Evolutionary conservation across 2,113 vertebrate genomes (phyloP).

Genomic region (Myotis lucifugus): DNA sequence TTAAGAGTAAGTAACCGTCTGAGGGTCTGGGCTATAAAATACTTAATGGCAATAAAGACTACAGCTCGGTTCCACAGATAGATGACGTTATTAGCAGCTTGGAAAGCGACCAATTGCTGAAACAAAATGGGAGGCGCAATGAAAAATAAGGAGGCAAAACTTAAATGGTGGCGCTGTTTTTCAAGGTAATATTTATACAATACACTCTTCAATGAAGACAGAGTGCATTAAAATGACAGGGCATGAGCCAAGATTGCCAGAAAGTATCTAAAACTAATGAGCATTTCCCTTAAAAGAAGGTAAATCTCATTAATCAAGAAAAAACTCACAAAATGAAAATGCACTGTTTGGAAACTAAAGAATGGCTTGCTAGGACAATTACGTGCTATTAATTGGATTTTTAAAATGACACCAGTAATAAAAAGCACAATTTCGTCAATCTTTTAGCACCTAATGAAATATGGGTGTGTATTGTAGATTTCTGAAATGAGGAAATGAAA

Average conservation of each 20-base stretch:
- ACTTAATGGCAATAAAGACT: slow-evolving; percentile 81
- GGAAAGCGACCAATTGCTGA: slow-evolving; percentile 70
- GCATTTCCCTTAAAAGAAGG: slow-evolving; percentile 5
- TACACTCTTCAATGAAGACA: slow-evolving; percentile 52
- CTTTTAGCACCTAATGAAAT: not conserved
- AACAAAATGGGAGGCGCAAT: slow-evolving; percentile 56
- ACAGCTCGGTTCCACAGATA: slow-evolving; percentile 45
- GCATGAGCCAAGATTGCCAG: slow-evolving; percentile 61
- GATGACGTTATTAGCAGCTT: slow-evolving; percentile 64
- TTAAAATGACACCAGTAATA: slow-evolving; percentile 38
- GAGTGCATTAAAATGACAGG: slow-evolving; percentile 74
- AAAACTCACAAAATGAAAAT: not conserved
- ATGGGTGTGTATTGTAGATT: slow-evolving; percentile 30
- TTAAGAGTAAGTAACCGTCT: slow-evolving; percentile 84
- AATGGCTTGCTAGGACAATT: not conserved
- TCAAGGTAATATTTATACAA: slow-evolving; percentile 73
- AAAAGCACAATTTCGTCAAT: slow-evolving; percentile 35
- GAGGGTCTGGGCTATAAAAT: slow-evolving; percentile 78
- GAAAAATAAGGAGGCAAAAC: slow-evolving; percentile 63
- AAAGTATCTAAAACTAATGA: slow-evolving; percentile 51
- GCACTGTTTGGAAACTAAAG: not conserved
- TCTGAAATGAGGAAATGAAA: slow-evolving; percentile 50
- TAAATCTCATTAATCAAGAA: slow-evolving; percentile 53
- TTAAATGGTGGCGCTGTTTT: slow-evolving; percentile 60
- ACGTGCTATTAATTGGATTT: not conserved